A percentile compares a stretch with the other conserved stretches of the same genome.
phyloP scores from a whole-genome alignment of 1,140 invertebrate species.

The Diorhabda carinulata region DNA sequence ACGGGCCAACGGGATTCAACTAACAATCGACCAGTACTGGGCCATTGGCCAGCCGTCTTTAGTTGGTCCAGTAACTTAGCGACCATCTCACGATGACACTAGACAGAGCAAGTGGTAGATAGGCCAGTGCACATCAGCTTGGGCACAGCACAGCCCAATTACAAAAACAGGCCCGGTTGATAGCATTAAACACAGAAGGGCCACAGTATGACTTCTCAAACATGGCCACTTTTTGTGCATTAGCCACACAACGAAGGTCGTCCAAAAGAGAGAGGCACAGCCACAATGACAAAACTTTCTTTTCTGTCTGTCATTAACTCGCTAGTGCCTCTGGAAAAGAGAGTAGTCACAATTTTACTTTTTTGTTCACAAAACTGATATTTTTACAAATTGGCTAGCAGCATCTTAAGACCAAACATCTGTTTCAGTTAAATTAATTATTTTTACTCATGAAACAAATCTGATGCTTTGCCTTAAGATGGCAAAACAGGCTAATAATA shows the following conservation, averaged over 20 bases:
- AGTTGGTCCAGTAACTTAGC: neutral
- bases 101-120: slow-evolving; percentile 49
- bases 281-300: slow-evolving; percentile 40
- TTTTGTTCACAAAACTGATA: slow-evolving; percentile 5
- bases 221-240: slow-evolving; percentile 33
- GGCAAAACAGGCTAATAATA: slow-evolving; percentile 41
- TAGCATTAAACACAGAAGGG: slow-evolving; percentile 40
- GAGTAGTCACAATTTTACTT: slow-evolving; percentile 44
- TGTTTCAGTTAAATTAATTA: too few relatives aligned
- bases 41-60: slow-evolving; percentile 37
- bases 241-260: neutral
- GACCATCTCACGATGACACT: slow-evolving; percentile 24
- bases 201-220: slow-evolving; percentile 27
- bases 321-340: slow-evolving; percentile 48
- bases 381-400: neutral
- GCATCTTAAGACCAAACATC: too few relatives aligned
- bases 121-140: slow-evolving; percentile 52
- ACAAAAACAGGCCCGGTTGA: slow-evolving; percentile 34
- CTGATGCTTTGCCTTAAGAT: slow-evolving; percentile 22
- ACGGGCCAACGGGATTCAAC: slow-evolving; percentile 24
- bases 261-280: slow-evolving; percentile 43
- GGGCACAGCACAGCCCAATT: slow-evolving; percentile 58
- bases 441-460: neutral
- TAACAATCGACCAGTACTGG: slow-evolving; percentile 43
- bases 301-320: slow-evolving; percentile 33